Evolutionary conservation across 35 echinoderm and acorn worm genomes (phyloP).

Genomic region (Apostichopus parvimensis): DNA sequence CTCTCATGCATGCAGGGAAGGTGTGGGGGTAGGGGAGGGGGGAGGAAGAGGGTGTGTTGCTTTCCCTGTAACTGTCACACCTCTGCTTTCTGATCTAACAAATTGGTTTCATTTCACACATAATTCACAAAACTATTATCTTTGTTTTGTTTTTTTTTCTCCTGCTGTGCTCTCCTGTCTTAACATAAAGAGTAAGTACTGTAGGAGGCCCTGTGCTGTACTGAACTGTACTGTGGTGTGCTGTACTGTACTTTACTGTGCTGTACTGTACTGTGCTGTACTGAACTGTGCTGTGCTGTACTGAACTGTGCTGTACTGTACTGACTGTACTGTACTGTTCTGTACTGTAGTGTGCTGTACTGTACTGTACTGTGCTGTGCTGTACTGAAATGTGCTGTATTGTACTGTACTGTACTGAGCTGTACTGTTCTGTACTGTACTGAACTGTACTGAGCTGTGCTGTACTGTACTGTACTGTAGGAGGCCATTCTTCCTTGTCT

Average conservation of each 20-base stretch:
- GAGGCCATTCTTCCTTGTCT: no score
- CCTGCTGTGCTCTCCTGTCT: neutral
- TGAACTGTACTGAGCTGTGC: no score
- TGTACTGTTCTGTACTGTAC: neutral
- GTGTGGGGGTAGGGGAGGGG: neutral
- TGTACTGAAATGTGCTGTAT: neutral
- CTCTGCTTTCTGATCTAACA: neutral
- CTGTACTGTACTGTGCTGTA: neutral
- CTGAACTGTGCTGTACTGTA: neutral
- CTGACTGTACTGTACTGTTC: slow-evolving; percentile 5
- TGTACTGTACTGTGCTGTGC: neutral
- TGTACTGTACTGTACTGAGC: neutral
- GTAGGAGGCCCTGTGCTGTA: neutral
- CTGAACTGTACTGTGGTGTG: neutral
- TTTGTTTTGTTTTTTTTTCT: neutral
- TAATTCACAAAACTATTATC: neutral
- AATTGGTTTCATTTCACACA: neutral
- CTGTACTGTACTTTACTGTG: neutral
- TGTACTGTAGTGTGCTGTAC: neutral
- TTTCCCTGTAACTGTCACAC: neutral
- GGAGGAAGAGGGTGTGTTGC: neutral
- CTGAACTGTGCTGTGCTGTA: neutral
- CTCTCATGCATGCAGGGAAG: neutral
- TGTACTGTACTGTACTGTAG: no score
- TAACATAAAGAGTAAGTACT: neutral